Conservation (phyloP, 2,888 invertebrate genomes). For the Sinohyriopsis cumingii region DNA sequence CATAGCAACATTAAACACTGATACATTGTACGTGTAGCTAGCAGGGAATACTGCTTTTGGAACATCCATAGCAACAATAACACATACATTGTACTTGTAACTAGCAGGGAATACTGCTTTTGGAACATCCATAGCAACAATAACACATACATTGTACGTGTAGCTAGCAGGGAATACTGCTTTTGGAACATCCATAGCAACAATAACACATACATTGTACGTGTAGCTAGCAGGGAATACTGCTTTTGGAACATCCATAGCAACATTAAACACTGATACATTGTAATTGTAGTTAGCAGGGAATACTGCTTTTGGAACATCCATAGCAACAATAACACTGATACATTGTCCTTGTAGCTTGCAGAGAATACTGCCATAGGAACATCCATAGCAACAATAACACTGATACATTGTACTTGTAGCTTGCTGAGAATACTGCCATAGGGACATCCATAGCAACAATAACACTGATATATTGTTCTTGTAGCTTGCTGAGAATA, state of each 20-base stretch:
- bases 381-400: no score
- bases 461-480: background rate
- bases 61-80: constrained; percentile 36
- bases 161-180: constrained; percentile 41
- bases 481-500: constrained; percentile 19
- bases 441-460: no score
- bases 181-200: constrained; percentile 36
- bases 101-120: constrained; percentile 36
- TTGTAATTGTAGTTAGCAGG: constrained; percentile 36
- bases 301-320: constrained; percentile 29
- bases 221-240: constrained; percentile 42
- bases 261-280: constrained; percentile 27
- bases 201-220: constrained; percentile 21
- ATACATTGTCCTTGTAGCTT: constrained; percentile 10
- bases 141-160: constrained; percentile 14
- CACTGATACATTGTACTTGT: no score
- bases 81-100: constrained; percentile 14
- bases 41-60: constrained; percentile 42
- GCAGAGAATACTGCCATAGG: no score
- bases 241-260: constrained; percentile 33
- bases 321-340: constrained; percentile 50
- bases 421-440: no score
- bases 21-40: constrained; percentile 19
- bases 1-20: constrained; percentile 39
- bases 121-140: constrained; percentile 39